A percentile compares a stretch with the other conserved stretches of the same genome.
Conservation (phyloP, 2,888 invertebrate genomes). For the Calephelis perditalis region DNA sequence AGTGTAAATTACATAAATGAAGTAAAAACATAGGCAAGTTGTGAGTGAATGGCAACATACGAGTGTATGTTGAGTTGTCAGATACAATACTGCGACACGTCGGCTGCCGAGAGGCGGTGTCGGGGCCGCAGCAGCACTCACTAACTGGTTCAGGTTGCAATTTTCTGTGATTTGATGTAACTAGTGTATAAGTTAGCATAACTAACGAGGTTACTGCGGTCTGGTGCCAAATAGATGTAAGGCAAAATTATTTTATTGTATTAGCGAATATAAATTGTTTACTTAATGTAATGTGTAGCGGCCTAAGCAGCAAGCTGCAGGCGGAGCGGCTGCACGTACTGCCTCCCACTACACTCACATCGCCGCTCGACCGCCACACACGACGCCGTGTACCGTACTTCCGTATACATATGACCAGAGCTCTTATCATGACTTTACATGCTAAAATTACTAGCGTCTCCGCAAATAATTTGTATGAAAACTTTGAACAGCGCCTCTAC, state of each 20-base stretch:
- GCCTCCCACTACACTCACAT: background rate
- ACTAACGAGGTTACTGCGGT: slow-evolving; percentile 16
- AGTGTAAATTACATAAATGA: no score
- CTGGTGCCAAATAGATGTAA: slow-evolving; percentile 39
- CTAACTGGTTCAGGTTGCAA: slow-evolving; percentile 9
- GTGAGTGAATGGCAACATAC: no score
- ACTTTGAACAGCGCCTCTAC: no score
- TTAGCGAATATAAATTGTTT: background rate
- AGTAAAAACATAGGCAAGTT: no score
- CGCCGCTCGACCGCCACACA: background rate
- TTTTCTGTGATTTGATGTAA: slow-evolving; percentile 24
- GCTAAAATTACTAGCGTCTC: no score
- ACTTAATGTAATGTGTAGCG: background rate
- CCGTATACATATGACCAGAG: no score
- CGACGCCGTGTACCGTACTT: background rate
- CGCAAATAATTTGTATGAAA: no score
- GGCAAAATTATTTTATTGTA: slow-evolving; percentile 12
- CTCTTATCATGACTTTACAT: no score
- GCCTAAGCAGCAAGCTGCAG: background rate
- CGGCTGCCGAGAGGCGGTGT: background rate
- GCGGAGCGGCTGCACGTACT: background rate
- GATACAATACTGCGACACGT: no score
- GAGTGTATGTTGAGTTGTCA: no score
- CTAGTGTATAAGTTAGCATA: slow-evolving; percentile 15
- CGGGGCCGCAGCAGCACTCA: background rate